Conservation (phyloP, 1,140 invertebrate genomes). For the Heliconius hermathena region DNA sequence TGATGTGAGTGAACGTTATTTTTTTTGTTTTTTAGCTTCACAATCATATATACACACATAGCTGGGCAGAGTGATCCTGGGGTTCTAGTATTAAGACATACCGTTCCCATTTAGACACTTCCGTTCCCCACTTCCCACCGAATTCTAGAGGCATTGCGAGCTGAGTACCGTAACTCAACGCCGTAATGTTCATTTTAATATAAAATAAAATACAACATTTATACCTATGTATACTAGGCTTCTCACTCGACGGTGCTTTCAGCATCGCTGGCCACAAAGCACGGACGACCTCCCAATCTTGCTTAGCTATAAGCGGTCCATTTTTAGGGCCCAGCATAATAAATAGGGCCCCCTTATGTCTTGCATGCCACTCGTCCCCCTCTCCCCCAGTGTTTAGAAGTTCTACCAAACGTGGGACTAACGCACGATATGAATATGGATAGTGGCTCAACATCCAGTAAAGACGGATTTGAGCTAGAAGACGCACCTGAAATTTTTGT, state of each 20-base stretch:
- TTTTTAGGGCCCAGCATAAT: slow-evolving; percentile 86
- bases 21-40: no score
- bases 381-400: slow-evolving; percentile 52
- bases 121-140: no score
- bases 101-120: no score
- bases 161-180: no score
- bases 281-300: slow-evolving; percentile 88
- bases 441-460: slow-evolving; percentile 70
- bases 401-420: slow-evolving; percentile 55
- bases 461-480: slow-evolving; percentile 60
- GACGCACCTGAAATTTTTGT: slow-evolving; percentile 56
- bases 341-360: slow-evolving; percentile 86
- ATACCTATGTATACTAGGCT: slow-evolving; percentile 67
- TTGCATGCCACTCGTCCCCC: slow-evolving; percentile 68
- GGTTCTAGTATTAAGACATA: no score
- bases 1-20: no score
- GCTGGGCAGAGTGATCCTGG: no score
- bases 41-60: no score
- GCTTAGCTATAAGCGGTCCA: slow-evolving; percentile 85
- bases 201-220: background rate
- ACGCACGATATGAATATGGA: slow-evolving; percentile 65
- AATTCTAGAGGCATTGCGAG: no score
- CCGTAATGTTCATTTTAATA: background rate
- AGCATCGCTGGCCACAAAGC: slow-evolving; percentile 87
- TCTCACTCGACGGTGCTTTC: slow-evolving; percentile 68